Base-by-base conservation (phyloP, 2,113 vertebrate genomes). In the Sinocyclocheilus grahami region DNA sequence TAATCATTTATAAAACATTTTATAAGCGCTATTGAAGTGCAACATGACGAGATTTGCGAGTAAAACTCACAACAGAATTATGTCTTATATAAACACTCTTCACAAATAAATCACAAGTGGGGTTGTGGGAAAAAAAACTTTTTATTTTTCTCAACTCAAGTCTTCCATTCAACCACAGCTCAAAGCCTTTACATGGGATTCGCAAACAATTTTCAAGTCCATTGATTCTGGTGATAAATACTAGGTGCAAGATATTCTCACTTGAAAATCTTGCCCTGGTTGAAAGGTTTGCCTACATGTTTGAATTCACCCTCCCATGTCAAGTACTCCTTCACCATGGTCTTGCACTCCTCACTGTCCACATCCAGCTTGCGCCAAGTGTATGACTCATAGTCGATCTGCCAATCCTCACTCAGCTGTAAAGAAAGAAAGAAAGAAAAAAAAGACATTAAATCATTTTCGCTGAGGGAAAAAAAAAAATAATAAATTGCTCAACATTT, bases 211-310 rank as follows among this genome's bases (percentile, higher is more conserved):
- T 85, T 88, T 71, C 89, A 91, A 92, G 94, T 95, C 91, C 87
- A 42, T 91, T 76, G 33, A 77, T 91, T 87, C 67, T 87, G 87
- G 85, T 37, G 87, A 89, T 76, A 78, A 85, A 85, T 78, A 39
- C 0, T 18, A 60, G 78, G 67, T 18, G 48, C 58, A 53, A 16
- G 48, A 67, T 51, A 87, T 89, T 86, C 88, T 98, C 94, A 97
- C 91, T 98, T 98, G 95, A 97, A 98, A 94, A 97, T 87, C 93
- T 97, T 98, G 93, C 96, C 97, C 93, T 97, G 95, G 92, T 95
- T 96, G 93, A 98, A 91, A 78, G 94, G 7, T 92, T 96, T 98
- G 83, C 97, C 97, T 72, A 96, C 94, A 3, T 97, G 96, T 92
- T 96, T 96, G 92, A 97, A 98, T 3, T 95, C 95, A 39, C 97